These are phyloP conservation scores for Aromia moschata DNA, from an alignment of 2,888 invertebrate genomes.

Conservation along the genomic window DNA sequence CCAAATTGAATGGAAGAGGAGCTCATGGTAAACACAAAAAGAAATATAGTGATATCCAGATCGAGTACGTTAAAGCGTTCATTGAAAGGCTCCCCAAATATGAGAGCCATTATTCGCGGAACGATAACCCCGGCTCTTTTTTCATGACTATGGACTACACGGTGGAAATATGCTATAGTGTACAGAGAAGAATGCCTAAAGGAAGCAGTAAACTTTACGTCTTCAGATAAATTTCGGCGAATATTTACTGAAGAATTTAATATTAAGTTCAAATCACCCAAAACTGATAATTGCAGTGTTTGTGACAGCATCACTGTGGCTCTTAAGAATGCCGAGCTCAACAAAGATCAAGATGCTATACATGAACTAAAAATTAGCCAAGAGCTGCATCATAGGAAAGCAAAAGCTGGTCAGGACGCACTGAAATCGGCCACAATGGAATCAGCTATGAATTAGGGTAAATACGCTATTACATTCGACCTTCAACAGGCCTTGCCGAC, in stretches of 20 bases:
- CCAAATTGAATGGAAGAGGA: slow-evolving; percentile 19
- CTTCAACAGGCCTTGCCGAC: slow-evolving; percentile 27
- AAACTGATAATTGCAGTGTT: slow-evolving; percentile 28
- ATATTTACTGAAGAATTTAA: slow-evolving; percentile 31
- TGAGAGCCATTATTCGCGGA: slow-evolving; percentile 30
- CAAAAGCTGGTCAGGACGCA: slow-evolving; percentile 29
- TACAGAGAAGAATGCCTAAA: slow-evolving; percentile 22
- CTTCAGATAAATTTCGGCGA: slow-evolving; percentile 22
- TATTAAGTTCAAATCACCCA: slow-evolving; percentile 26
- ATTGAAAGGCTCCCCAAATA: slow-evolving; percentile 29
- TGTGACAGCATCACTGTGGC: slow-evolving; percentile 24
- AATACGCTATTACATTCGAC: slow-evolving; percentile 21
- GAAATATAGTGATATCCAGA: slow-evolving; percentile 11
- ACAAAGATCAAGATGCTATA: slow-evolving; percentile 15
- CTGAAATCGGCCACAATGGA: slow-evolving; percentile 20
- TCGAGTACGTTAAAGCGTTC: slow-evolving; percentile 20
- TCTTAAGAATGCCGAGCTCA: slow-evolving; percentile 16
- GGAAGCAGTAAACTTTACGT: slow-evolving; percentile 6
- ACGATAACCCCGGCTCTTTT: slow-evolving; percentile 22
- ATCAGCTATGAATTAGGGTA: slow-evolving; percentile 15
- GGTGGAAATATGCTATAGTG: slow-evolving; percentile 14
- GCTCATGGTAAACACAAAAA: slow-evolving; percentile 19
- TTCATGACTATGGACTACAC: slow-evolving; percentile 27
- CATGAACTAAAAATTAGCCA: slow-evolving; percentile 15
- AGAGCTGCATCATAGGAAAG: slow-evolving; percentile 30